A percentile compares a stretch with the other conserved stretches of the same genome.
These are phyloP conservation scores for Lasioglossum oenotherae DNA, from an alignment of 2,888 invertebrate genomes.

Conservation along the genomic window DNA sequence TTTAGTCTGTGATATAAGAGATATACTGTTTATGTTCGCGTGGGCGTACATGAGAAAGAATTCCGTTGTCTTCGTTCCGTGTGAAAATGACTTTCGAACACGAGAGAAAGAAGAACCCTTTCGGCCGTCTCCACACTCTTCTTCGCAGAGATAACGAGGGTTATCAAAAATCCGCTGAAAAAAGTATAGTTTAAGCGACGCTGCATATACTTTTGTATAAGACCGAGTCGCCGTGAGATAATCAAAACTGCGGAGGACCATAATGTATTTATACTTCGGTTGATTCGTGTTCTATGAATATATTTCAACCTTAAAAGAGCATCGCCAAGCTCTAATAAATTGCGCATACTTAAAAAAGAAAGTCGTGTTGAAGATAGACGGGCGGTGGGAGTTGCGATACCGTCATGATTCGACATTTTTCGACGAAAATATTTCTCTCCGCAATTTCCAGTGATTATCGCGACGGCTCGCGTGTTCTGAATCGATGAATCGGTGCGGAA, in stretches of 20 bases:
- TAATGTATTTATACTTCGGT: not conserved
- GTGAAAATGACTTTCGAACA: slow-evolving; percentile 30
- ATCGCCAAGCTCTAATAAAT: not conserved
- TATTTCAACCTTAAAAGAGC: not conserved
- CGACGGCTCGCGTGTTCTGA: slow-evolving; percentile 36
- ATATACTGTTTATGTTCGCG: slow-evolving; percentile 77
- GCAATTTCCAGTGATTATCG: slow-evolving; percentile 37
- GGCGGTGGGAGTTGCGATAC: no score
- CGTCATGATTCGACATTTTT: not conserved
- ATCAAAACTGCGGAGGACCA: slow-evolving; percentile 14
- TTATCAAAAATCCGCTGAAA: slow-evolving; percentile 41
- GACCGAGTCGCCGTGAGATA: slow-evolving; percentile 43
- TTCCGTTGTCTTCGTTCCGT: slow-evolving; percentile 43
- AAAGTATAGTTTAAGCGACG: slow-evolving; percentile 48
- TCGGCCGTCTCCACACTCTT: slow-evolving; percentile 36
- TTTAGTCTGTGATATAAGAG: slow-evolving; percentile 84
- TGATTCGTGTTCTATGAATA: not conserved
- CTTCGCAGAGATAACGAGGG: slow-evolving; percentile 42
- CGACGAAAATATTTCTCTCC: not conserved
- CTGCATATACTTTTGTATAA: slow-evolving; percentile 49
- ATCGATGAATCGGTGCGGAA: slow-evolving; percentile 18
- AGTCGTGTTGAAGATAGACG: not conserved
- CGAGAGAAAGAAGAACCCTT: slow-evolving; percentile 26
- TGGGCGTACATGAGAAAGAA: slow-evolving; percentile 67
- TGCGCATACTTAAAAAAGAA: slow-evolving; percentile 4